Base-by-base conservation (phyloP, 2,113 vertebrate species). In the Aptenodytes patagonicus region DNA sequence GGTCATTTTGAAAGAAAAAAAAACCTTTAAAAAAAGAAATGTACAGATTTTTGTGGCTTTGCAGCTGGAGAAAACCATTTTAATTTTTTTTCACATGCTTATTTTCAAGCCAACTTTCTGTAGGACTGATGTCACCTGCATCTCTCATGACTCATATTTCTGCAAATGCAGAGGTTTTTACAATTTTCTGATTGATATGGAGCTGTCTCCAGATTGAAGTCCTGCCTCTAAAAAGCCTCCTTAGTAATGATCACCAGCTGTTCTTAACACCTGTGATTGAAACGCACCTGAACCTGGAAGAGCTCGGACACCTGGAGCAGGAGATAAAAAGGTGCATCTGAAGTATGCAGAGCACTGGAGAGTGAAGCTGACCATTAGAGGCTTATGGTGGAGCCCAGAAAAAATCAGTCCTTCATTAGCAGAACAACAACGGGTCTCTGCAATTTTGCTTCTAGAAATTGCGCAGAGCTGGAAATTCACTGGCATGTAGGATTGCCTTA, bases 221-320 rank as follows among this genome's bases (percentile, higher is more conserved):
- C 13, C 31, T 87, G 24, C 6, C 24, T 88, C 5, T 6, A 13
- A 62, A 49, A 19, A 29, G 7, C 28, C 32, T 86, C 38, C 13
- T 81, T 58, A 64, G 4, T 28, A 40, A 64, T 42, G 51, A 47
- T 44, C 9, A 24, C 44, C 32, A 69, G 20, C 54, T 32, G 17
- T 31, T 75, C 65, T 51, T 90, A 52, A 60, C 32, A 68, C 18
- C 16, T 52, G 12, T 75, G 18, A 28, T 4, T 61, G 61, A 83
- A 69, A 79, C 1, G 2, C 44, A 36, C 34, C 25, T 18, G 19
- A 68, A 73, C 28, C 5, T 25, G 36, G 36, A 66, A 38, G 4
- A 68, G 5, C 38, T 60, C 0, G 0, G n/a, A 55, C 18, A 44
- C 7, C 7, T 54, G 44, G 5, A 66, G 38, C 34, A 76, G 36